Conservation (phyloP, 2,113 vertebrate genomes). For the Uria aalge region DNA sequence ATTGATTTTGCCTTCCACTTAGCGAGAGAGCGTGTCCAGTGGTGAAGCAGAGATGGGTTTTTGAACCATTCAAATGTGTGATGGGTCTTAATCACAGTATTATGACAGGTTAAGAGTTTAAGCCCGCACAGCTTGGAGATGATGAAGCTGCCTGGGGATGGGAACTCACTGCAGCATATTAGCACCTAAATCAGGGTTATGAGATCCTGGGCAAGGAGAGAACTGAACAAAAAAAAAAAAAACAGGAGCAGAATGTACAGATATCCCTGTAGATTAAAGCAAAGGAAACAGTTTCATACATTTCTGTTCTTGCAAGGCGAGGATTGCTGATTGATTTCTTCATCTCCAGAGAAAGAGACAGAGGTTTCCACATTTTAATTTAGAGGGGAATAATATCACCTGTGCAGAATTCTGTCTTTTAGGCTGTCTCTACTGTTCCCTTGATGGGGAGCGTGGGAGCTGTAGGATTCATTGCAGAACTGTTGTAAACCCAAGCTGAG, state of each 20-base stretch:
- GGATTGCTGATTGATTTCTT: neutral
- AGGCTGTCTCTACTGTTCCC: neutral
- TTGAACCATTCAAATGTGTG: constrained; percentile 12
- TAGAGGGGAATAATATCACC: neutral
- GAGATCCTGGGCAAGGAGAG: neutral
- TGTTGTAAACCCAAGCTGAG: neutral
- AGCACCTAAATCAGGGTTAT: constrained; percentile 39
- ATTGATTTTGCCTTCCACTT: constrained; percentile 27
- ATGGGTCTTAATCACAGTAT: constrained; percentile 29
- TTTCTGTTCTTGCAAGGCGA: neutral
- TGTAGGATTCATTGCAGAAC: neutral
- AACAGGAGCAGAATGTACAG: neutral
- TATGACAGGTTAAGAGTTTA: constrained; percentile 49
- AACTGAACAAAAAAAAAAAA: neutral
- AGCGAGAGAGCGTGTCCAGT: neutral
- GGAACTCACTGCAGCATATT: neutral
- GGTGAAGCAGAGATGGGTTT: neutral
- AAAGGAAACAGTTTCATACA: neutral
- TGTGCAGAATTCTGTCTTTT: neutral
- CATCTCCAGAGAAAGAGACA: neutral
- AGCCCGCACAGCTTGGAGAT: neutral
- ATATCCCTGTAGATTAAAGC: neutral
- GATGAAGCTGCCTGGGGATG: constrained; percentile 40
- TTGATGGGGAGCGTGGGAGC: neutral
- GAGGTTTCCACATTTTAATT: neutral